phyloP scores from a whole-genome alignment of 2,113 vertebrate species.

The Tylochromis polylepis region DNA sequence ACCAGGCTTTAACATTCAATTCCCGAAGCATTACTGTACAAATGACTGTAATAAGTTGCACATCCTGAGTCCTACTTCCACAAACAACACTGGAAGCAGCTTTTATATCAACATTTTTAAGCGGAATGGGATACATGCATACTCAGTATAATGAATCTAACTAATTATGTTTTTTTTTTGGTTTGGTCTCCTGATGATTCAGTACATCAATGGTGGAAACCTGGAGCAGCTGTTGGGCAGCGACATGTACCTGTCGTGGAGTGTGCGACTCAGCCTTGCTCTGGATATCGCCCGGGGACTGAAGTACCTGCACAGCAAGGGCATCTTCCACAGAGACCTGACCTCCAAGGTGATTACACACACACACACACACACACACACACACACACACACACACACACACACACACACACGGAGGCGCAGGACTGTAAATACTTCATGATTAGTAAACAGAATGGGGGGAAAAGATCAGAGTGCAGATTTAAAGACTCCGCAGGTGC shows the following conservation, averaged over 20 bases:
- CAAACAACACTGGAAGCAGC: not conserved
- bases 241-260: conserved; percentile 82
- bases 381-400: not conserved
- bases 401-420: too few relatives aligned
- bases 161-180: not conserved
- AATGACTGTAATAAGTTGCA: too few relatives aligned
- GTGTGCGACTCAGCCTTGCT: conserved; percentile 79
- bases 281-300: conserved; percentile 87
- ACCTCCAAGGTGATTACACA: conserved; percentile 84
- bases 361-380: not conserved
- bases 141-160: not conserved
- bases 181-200: not conserved
- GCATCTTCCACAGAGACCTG: conserved; percentile 91
- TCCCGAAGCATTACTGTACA: too few relatives aligned
- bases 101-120: not conserved
- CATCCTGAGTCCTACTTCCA: not conserved
- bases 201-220: conserved; percentile 97
- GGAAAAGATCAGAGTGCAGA: not conserved
- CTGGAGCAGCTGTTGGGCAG: conserved; percentile 95
- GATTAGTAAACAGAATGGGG: not conserved
- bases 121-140: too few relatives aligned
- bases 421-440: not conserved
- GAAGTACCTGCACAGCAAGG: conserved; percentile 91
- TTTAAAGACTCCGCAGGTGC: not conserved
- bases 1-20: too few relatives aligned